phyloP scores from a whole-genome alignment of 2,113 vertebrate species.

The Sus scrofa region DNA sequence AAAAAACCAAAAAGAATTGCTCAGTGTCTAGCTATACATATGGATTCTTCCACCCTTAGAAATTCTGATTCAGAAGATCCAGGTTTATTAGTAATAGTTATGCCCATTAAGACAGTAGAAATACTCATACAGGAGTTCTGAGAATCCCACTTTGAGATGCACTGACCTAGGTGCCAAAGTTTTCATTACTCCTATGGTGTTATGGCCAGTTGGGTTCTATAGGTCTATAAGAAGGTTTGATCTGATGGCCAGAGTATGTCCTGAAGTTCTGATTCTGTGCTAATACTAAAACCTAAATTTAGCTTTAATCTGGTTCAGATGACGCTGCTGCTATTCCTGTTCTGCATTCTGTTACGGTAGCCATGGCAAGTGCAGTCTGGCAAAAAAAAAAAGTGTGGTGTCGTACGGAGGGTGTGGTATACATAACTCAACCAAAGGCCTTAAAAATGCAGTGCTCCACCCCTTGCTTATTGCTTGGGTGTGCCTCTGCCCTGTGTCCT shows the following conservation, averaged over 20 bases:
- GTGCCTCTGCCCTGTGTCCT: neutral
- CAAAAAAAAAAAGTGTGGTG: neutral
- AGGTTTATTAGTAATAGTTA: neutral
- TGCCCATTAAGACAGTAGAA: neutral
- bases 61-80: neutral
- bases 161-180: neutral
- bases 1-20: neutral
- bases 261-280: neutral
- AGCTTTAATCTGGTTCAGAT: slow-evolving; percentile 66
- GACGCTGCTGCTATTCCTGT: slow-evolving; percentile 3
- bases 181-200: neutral
- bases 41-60: neutral
- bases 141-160: slow-evolving; percentile 29
- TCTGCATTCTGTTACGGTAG: slow-evolving; percentile 55
- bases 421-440: neutral
- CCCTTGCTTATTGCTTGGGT: slow-evolving; percentile 26
- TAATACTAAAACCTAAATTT: slow-evolving; percentile 49
- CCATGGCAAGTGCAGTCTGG: neutral
- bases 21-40: neutral
- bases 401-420: slow-evolving; percentile 6
- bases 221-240: neutral
- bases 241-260: neutral
- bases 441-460: neutral
- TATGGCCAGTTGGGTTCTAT: neutral
- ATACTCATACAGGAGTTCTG: neutral